phyloP scores from a whole-genome alignment of 2,113 vertebrate genomes.

The Pteronura brasiliensis region DNA sequence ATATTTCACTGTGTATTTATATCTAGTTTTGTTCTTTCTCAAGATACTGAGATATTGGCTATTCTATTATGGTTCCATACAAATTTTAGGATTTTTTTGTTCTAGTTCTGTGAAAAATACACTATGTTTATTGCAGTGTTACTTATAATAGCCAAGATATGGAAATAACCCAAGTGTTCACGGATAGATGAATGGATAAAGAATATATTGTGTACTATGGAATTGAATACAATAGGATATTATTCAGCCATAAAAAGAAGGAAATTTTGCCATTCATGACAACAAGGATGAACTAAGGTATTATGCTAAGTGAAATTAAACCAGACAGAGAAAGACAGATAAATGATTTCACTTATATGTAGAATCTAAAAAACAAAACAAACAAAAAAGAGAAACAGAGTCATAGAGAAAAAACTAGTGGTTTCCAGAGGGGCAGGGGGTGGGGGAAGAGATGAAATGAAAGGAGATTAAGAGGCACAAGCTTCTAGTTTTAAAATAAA shows the following conservation, averaged over 20 bases:
- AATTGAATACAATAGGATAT: neutral
- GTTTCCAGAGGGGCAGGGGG: neutral
- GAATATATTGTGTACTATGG: neutral
- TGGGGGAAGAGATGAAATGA: neutral
- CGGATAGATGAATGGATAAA: neutral
- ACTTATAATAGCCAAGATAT: neutral
- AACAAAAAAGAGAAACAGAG: neutral
- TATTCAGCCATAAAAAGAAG: neutral
- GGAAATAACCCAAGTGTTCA: neutral
- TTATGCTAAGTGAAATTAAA: neutral
- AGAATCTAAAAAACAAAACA: neutral
- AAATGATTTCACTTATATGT: neutral
- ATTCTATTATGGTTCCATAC: neutral
- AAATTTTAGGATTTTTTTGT: neutral
- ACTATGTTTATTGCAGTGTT: neutral
- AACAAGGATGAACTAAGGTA: neutral
- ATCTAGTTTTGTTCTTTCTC: neutral
- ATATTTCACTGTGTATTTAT: neutral
- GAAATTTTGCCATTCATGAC: neutral
- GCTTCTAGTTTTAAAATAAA: neutral
- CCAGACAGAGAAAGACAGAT: neutral
- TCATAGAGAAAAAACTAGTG: neutral
- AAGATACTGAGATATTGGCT: neutral
- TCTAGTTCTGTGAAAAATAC: neutral
- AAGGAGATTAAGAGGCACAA: neutral